Conservation (phyloP, 2,888 invertebrate species). For the Dryobota labecula region DNA sequence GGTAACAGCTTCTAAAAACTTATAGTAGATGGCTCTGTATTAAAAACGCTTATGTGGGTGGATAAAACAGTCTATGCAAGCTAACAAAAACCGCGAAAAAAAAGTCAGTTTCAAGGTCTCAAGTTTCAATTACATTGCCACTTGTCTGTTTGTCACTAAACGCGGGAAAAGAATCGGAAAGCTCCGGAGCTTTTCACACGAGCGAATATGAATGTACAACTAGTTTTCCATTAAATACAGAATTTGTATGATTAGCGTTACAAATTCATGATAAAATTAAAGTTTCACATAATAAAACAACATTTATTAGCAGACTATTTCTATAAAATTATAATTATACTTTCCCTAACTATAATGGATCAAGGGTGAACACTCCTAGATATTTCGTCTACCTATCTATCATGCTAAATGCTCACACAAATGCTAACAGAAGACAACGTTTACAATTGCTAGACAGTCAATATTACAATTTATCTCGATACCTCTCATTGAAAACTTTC, state of each 20-base stretch:
- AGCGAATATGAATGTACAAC: background rate
- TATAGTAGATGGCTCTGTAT: too few species aligned
- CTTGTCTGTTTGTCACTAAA: background rate
- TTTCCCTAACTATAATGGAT: background rate
- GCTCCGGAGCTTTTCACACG: background rate
- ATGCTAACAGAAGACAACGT: background rate
- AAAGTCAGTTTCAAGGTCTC: too few species aligned
- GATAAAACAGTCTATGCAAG: too few species aligned
- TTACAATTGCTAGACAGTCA: constrained; percentile 4
- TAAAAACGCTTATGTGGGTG: too few species aligned
- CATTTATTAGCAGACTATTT: background rate
- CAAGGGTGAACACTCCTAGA: background rate
- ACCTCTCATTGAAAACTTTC: constrained; percentile 14
- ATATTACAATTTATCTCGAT: constrained; percentile 1
- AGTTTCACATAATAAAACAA: background rate
- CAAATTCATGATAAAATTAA: background rate
- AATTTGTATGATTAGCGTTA: background rate
- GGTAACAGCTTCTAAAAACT: too few species aligned
- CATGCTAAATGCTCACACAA: background rate
- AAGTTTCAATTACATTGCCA: too few species aligned
- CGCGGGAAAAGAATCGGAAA: background rate
- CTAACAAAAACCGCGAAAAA: too few species aligned
- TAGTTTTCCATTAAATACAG: background rate
- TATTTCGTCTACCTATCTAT: background rate
- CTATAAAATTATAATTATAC: background rate